Base-by-base conservation (phyloP, 2,113 vertebrate genomes). In the Callospermophilus lateralis region DNA sequence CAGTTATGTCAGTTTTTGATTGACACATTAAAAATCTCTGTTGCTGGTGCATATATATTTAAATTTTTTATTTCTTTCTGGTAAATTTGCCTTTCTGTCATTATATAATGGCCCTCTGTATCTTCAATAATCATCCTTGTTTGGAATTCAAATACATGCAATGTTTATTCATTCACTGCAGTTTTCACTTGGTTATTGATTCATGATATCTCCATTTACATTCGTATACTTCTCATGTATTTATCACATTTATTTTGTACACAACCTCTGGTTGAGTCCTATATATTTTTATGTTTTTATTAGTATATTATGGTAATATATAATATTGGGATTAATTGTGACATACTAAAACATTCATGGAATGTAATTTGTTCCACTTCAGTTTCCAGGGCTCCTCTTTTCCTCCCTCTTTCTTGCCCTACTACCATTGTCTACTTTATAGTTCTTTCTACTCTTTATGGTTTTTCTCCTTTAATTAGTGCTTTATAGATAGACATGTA, bases 181-280 rank as follows among this genome's bases (percentile, higher is more conserved):
- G 22, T 22, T 90, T 92, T 65, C 34, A 81, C 48, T 51, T 86
- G 70, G 1, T 73, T 95, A 89, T 51, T 95, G 45, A 92, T 70
- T 67, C 6, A 45, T 84, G 8, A 30, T 10, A 16, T 32, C 22
- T 93, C 7, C 72, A 80, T 76, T 84, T 65, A 28, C 3, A 58
- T 68, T 37, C 15, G 76, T 87, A 81, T 85, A 28, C 1, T 61
- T 95, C 85, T 81, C 22, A 61, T 86, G 28, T 70, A 86, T 9
- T 37, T 86, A 51, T 86, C 89, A 85, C 28, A 26, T 51, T 88
- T 88, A 42, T 95, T 32, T 67, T 90, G 0, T 61, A 39, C 78
- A 84, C 24, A 84, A 19, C 9, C 32, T 90, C 32, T 86, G 58
- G 28, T 48, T 65, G 22, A 53, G 5, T 67, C 24, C 37, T 84